phyloP scores from a whole-genome alignment of 2,888 invertebrate genomes.

The Oegoconia quadripuncta region DNA sequence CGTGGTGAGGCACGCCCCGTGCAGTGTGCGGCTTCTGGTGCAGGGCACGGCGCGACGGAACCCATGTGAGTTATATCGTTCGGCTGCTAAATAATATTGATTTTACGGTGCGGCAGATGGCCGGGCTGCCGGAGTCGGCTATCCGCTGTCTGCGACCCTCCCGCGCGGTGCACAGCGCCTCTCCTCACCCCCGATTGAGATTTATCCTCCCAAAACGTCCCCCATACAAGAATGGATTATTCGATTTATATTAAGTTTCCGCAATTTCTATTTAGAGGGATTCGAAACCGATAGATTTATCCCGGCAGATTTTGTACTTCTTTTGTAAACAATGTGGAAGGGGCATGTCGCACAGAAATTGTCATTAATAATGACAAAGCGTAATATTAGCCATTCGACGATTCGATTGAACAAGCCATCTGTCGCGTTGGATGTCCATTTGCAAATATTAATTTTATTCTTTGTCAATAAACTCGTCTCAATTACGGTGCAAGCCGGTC shows the following conservation, averaged over 20 bases:
- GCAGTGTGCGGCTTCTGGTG: no score
- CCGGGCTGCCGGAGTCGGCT: slow-evolving; percentile 49
- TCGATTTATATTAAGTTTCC: slow-evolving; percentile 78
- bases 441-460: slow-evolving; percentile 20
- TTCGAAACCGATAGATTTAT: slow-evolving; percentile 47
- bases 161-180: slow-evolving; percentile 45
- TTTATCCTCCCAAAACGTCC: slow-evolving; percentile 72
- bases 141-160: slow-evolving; percentile 54
- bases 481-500: slow-evolving; percentile 18
- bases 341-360: slow-evolving; percentile 52
- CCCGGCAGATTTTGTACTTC: slow-evolving; percentile 47
- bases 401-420: slow-evolving; percentile 53
- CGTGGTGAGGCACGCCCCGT: not conserved
- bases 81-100: slow-evolving; percentile 72
- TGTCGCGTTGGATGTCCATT: slow-evolving; percentile 39
- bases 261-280: slow-evolving; percentile 72
- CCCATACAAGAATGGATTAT: slow-evolving; percentile 71
- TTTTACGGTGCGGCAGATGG: slow-evolving; percentile 75
- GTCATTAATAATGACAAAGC: slow-evolving; percentile 68
- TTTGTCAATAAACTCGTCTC: slow-evolving; percentile 3
- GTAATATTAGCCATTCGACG: slow-evolving; percentile 54
- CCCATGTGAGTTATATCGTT: slow-evolving; percentile 45
- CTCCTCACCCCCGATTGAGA: slow-evolving; percentile 72
- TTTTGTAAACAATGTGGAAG: slow-evolving; percentile 65
- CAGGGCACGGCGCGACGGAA: not conserved